Evolutionary conservation across 2,888 invertebrate genomes (phyloP), one percentile per base, ranked within the genome.

Genomic region (Caradrina clavipalpis): DNA sequence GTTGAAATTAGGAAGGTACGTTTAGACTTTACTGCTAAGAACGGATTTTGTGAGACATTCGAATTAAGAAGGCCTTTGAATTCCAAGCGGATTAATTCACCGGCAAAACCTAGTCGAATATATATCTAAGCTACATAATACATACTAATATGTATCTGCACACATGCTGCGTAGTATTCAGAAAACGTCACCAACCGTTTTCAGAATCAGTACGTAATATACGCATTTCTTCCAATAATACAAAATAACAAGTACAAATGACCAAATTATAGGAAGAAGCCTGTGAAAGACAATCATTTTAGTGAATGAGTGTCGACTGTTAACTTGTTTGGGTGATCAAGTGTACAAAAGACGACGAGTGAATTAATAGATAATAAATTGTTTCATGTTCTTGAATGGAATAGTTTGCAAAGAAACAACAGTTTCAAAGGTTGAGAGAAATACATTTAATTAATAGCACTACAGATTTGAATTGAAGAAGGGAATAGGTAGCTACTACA

Each of bases 281-380:
- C 31, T 22, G 17, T 19, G 49, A 60, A 61, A 35, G 11, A 57
- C 1, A 51, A 51, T 19, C 22, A 59, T 49, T 67, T 67, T 13
- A 45, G 10, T 21, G 1, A 60, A 22, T 47, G 7, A 22, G 19
- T 50, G 22, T 56, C 11, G 42, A 5, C 42, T 53, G 21, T 31
- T n/a, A n/a, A 50, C 26, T 39, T 21, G 21, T 57, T 54, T 57
- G 49, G 58, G 50, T 53, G 59, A 53, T 60, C 59, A 76, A 50
- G 57, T 39, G 35, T 61, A 39, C 21, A 47, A 76, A 57, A 57
- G 10, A n/a, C 51, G 35, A 51, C 22, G 50, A 67, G 31, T 42
- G 50, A 47, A 47, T 51, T 65, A 51, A 62, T 21, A 50, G 58
- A 39, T 19, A 49, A 57, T 17, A 49, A 57, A 60, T 47, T 61